Conservation (phyloP, 2,888 invertebrate genomes). For the Drosophila meridionalis region DNA sequence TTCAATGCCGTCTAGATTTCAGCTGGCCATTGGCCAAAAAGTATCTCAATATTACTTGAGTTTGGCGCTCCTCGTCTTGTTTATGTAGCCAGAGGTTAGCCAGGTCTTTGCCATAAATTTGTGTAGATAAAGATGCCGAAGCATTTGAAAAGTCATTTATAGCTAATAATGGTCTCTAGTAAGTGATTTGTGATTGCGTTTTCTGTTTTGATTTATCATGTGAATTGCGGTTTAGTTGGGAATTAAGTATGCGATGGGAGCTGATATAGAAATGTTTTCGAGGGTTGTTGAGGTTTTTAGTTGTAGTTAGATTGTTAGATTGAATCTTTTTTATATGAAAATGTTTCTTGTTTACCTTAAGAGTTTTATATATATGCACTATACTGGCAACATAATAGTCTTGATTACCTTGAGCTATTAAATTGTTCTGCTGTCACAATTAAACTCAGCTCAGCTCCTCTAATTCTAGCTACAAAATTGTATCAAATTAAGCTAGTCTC, state of each 20-base stretch:
- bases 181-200: constrained; percentile 5
- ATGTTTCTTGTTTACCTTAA: not conserved
- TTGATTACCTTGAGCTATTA: no score
- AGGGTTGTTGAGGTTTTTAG: not conserved
- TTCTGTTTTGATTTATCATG: constrained; percentile 1
- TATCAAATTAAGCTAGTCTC: not conserved
- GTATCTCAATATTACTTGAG: constrained; percentile 59
- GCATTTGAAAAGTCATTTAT: constrained; percentile 7
- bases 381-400: no score
- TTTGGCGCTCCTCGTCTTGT: constrained; percentile 21
- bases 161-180: constrained; percentile 2
- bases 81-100: constrained; percentile 35
- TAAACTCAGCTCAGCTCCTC: not conserved
- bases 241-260: no score
- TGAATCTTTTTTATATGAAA: not conserved
- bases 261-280: not conserved
- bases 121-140: constrained; percentile 14
- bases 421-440: not conserved
- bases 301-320: not conserved
- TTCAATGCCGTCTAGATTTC: constrained; percentile 67
- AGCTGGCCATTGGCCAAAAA: constrained; percentile 59
- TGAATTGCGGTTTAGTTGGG: not conserved
- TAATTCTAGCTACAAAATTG: not conserved
- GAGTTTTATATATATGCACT: not conserved
- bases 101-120: constrained; percentile 50